Conservation (phyloP, 2,113 vertebrate genomes). For the Ptyas mucosa region DNA sequence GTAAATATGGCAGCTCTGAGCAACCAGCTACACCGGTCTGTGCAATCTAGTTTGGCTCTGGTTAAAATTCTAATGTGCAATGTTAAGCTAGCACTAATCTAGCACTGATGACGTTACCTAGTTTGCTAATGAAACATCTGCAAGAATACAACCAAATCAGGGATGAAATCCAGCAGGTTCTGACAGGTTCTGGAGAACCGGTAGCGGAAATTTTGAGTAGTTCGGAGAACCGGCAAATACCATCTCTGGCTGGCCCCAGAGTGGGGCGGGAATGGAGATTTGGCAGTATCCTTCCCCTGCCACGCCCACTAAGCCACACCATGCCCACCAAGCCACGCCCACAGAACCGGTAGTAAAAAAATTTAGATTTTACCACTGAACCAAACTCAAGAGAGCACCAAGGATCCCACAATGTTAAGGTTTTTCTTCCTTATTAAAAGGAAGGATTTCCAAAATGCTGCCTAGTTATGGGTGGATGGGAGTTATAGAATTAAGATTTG, state of each 20-base stretch:
- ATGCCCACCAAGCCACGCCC: too few species aligned
- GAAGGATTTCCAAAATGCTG: background rate
- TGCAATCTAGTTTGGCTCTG: background rate
- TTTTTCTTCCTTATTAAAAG: background rate
- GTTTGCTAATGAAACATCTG: background rate
- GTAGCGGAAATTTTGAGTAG: too few species aligned
- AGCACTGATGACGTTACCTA: background rate
- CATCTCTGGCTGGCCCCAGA: too few species aligned
- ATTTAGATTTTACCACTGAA: too few species aligned
- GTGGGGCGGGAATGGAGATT: too few species aligned
- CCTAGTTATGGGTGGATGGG: background rate
- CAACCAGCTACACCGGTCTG: background rate
- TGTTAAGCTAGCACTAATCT: background rate
- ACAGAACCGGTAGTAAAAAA: too few species aligned
- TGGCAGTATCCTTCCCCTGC: too few species aligned
- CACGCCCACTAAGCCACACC: too few species aligned
- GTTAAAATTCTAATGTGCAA: background rate
- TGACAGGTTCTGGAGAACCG: too few species aligned
- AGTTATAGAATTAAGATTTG: background rate
- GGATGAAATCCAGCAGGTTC: too few species aligned
- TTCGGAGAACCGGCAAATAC: too few species aligned
- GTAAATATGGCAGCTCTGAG: background rate
- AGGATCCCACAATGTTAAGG: background rate
- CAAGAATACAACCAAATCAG: background rate
- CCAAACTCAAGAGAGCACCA: background rate